Conservation (phyloP, 2,888 invertebrate genomes). For the Sesia apiformis region DNA sequence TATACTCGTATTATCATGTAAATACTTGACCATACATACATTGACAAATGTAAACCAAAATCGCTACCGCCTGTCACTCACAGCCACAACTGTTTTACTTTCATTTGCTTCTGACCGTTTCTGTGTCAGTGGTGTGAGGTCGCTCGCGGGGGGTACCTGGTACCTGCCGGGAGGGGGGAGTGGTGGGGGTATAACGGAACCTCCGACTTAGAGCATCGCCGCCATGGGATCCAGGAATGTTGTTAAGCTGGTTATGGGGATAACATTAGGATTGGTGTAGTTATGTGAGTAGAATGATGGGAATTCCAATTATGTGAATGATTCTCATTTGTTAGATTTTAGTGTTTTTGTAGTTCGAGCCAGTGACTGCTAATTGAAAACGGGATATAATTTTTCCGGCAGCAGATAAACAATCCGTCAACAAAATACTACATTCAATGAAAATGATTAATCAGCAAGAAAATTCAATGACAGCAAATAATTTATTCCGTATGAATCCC, state of each 20-base stretch:
- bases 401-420: too few relatives aligned
- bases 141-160: constrained; percentile 7
- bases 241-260: constrained; percentile 12
- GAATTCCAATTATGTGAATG: too few relatives aligned
- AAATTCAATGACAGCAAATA: too few relatives aligned
- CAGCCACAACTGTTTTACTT: constrained; percentile 39
- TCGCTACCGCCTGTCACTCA: constrained; percentile 17
- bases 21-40: too few relatives aligned
- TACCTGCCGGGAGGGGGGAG: constrained; percentile 6
- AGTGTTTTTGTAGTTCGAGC: too few relatives aligned
- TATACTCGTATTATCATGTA: too few relatives aligned
- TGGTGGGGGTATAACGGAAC: constrained; percentile 4
- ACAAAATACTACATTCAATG: too few relatives aligned
- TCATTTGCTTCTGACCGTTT: constrained; percentile 34
- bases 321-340: too few relatives aligned
- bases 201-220: background rate
- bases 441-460: too few relatives aligned
- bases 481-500: too few relatives aligned
- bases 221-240: constrained; percentile 23
- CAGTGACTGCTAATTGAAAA: too few relatives aligned
- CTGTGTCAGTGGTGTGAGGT: constrained; percentile 31
- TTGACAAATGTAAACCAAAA: constrained; percentile 1
- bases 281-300: background rate
- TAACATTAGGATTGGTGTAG: background rate
- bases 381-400: too few relatives aligned